These are phyloP conservation scores for Xestobium rufovillosum DNA, from an alignment of 2,888 invertebrate species.

Conservation along the genomic window DNA sequence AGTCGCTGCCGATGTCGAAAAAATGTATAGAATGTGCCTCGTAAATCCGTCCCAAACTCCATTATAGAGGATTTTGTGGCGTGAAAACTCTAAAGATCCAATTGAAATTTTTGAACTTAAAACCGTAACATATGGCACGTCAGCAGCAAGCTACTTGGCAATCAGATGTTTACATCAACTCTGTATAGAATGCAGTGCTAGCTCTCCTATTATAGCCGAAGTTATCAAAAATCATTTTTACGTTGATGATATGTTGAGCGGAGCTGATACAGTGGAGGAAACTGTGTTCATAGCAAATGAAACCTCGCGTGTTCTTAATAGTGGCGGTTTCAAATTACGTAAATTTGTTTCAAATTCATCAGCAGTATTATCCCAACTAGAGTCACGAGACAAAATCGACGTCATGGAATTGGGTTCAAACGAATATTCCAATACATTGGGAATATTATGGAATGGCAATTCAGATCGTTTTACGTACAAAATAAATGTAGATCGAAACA, in stretches of 20 bases:
- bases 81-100: neutral
- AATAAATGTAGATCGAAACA: constrained; percentile 6
- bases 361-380: no score
- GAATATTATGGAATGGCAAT: constrained; percentile 16
- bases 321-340: constrained; percentile 13
- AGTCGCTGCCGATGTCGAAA: neutral
- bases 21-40: constrained; percentile 1
- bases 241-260: constrained; percentile 17
- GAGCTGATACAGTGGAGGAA: constrained; percentile 14
- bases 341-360: constrained; percentile 12
- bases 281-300: constrained; percentile 4
- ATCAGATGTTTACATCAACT: neutral
- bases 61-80: constrained; percentile 1
- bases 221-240: constrained; percentile 13
- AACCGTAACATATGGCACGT: neutral
- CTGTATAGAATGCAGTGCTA: neutral
- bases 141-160: neutral
- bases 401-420: constrained; percentile 6
- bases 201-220: constrained; percentile 10
- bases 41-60: neutral
- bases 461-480: constrained; percentile 14
- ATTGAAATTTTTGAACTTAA: neutral
- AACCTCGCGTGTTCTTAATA: constrained; percentile 5
- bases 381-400: neutral
- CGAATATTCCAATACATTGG: constrained; percentile 13